Conservation (phyloP, 2,797 vertebrate genomes). For the Nyctibius grandis region DNA sequence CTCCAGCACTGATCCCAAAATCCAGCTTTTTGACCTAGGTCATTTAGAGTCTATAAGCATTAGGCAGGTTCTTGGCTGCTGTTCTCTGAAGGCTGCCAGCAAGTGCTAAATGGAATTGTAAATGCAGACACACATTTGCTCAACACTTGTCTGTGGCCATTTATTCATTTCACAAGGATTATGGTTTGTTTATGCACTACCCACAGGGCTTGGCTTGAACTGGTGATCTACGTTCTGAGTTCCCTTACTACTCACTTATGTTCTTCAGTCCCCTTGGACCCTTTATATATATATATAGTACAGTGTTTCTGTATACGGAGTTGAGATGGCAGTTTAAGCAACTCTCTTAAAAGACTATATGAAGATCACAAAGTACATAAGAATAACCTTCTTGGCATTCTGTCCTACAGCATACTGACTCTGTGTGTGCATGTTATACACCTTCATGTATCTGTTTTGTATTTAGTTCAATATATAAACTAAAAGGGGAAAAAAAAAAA, state of each 20-base stretch:
- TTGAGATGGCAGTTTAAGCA: neutral
- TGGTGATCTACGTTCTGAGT: neutral
- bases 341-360: neutral
- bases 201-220: neutral
- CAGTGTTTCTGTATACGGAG: neutral
- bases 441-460: neutral
- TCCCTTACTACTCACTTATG: neutral
- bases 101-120: neutral
- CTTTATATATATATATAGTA: too few species aligned
- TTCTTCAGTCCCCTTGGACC: neutral
- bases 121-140: neutral
- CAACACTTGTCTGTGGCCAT: neutral
- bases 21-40: neutral
- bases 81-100: neutral
- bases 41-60: neutral
- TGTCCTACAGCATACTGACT: neutral
- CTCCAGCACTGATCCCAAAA: neutral
- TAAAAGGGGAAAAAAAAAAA: neutral
- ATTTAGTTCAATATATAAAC: neutral
- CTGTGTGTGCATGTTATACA: neutral
- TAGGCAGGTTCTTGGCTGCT: neutral
- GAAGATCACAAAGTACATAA: neutral
- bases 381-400: neutral
- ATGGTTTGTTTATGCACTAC: neutral
- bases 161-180: neutral